Evolutionary conservation across 2,113 vertebrate genomes (phyloP).

Genomic region (Alectura lathami): DNA sequence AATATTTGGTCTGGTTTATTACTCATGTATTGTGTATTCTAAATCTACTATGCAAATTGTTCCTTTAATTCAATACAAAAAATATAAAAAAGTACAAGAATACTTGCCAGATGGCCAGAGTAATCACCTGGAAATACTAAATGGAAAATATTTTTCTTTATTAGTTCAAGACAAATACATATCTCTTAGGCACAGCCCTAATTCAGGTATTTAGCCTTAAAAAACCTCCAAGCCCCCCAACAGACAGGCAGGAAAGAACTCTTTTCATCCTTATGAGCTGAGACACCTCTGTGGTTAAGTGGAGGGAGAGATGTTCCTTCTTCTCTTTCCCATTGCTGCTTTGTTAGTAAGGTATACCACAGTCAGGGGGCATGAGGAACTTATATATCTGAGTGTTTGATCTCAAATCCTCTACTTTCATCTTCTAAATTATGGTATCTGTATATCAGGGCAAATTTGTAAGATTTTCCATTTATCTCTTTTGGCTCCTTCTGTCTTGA

Average conservation of each 20-base stretch:
- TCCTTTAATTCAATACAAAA: slow-evolving; percentile 47
- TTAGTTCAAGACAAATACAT: neutral
- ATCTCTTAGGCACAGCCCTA: neutral
- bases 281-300: neutral
- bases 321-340: neutral
- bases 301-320: neutral
- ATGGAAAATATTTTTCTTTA: slow-evolving; percentile 27
- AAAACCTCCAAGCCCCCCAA: neutral
- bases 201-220: neutral
- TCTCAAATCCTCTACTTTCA: neutral
- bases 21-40: neutral
- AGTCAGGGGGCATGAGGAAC: neutral
- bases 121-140: neutral
- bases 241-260: neutral
- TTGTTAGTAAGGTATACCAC: neutral
- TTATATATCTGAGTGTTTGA: neutral
- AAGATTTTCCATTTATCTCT: neutral
- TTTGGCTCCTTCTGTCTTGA: neutral
- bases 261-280: neutral
- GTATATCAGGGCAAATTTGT: neutral
- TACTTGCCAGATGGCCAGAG: neutral
- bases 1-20: neutral
- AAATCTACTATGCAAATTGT: slow-evolving; percentile 22
- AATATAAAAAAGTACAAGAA: slow-evolving; percentile 22
- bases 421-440: neutral